Evolutionary conservation across 2,797 vertebrate genomes (phyloP), one percentile per base, ranked within the genome.

Genomic region (Chaenodraco wilsoni): DNA sequence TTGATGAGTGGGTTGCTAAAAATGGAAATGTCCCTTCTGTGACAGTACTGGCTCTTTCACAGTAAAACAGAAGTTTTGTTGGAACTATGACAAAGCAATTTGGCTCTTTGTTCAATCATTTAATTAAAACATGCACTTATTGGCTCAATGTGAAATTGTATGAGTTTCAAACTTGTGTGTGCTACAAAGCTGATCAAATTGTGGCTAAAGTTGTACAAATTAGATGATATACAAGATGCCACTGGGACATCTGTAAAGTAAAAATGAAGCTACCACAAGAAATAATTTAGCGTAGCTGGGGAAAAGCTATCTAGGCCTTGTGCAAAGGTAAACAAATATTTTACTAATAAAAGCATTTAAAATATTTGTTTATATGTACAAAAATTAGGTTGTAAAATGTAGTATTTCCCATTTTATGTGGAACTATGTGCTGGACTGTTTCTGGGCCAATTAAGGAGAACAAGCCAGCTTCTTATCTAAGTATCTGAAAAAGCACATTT

Each of bases 1-100:
- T 9, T 50, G 68, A 76, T 73, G 51, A 77, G 58, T 37, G 41
- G 10, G 52, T 37, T 57, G 45, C 54, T 72, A 33, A 83, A 68
- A 58, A 65, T 19, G 16, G 27, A 46, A 77, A 60, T 21, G 37
- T 69, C 12, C 17, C n/a, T 9, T 58, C 12, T 61, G n/a, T 60
- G 11, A 79, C 61, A 45, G 40, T 64, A n/a, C 15, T 0, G 27
- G 4, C 19, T 59, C 6, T n/a, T 52, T 49, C 19, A 62, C 33
- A 48, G 49, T 49, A 40, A 51, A 67, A 55, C 17, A 13, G 4
- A 56, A 3, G 3, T 52, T 81, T 50, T 41, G 15, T 46, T 41
- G 40, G 27, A 68, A 58, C 27, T 65, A 8, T 3, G 4, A 51
- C 58, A 19, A 45, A 21, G 16, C 4, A 19, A 12, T 51, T 54